These are phyloP conservation scores for Nephila pilipes DNA, from an alignment of 1,140 invertebrate species.

Conservation along the genomic window DNA sequence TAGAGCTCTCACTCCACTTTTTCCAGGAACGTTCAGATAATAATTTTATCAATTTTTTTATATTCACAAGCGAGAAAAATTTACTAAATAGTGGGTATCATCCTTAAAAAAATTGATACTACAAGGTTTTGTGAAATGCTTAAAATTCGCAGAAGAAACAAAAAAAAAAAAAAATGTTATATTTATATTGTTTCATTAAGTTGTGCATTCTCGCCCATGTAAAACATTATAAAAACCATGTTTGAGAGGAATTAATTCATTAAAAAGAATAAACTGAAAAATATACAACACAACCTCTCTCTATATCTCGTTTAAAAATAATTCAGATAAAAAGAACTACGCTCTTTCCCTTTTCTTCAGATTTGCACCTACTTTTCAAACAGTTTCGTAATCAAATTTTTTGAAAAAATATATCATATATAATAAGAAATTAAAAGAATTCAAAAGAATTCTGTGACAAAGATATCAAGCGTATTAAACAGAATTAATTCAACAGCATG, in stretches of 20 bases:
- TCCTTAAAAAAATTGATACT: background rate
- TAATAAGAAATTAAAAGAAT: background rate
- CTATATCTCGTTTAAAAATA: background rate
- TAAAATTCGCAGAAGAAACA: slow-evolving; percentile 26
- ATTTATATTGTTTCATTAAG: background rate
- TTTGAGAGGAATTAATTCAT: slow-evolving; percentile 19
- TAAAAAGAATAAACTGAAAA: background rate
- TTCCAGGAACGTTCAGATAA: slow-evolving; percentile 63
- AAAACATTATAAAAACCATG: slow-evolving; percentile 25
- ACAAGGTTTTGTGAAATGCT: slow-evolving; percentile 40
- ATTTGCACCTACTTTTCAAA: too few relatives aligned
- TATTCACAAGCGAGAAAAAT: background rate
- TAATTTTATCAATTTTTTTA: slow-evolving; percentile 60
- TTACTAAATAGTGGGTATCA: slow-evolving; percentile 11
- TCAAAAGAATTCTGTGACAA: background rate
- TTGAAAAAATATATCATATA: background rate
- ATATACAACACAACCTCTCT: background rate
- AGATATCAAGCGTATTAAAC: background rate
- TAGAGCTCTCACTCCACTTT: slow-evolving; percentile 74
- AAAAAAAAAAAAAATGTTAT: background rate
- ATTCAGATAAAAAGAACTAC: background rate
- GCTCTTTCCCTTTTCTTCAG: background rate
- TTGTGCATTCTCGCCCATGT: slow-evolving; percentile 24
- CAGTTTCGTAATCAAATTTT: background rate
- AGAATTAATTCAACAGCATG: background rate